Base-by-base conservation (phyloP, 2,797 vertebrate genomes). In the Oreochromis grahami region DNA sequence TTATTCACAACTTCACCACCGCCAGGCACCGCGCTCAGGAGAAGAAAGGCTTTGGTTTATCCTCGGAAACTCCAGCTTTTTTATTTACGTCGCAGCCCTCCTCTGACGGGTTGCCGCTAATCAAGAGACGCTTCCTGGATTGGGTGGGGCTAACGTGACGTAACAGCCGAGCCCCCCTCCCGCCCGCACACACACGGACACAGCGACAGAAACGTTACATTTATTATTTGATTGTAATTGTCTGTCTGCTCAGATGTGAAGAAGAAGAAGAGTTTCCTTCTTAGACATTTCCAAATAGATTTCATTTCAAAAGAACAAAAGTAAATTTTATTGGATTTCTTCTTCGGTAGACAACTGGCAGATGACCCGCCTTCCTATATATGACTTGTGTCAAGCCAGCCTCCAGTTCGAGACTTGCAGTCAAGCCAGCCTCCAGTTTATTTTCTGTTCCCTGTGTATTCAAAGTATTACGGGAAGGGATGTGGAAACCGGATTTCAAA, bases 61-160 rank as follows among this genome's bases (percentile, higher is more conserved):
- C 21, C 38, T 2, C 8, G 17, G 51, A 56, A 84, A 72, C 34
- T 34, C 19, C 6, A 2, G 48, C 10, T 76, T 51, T 7, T 52
- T 52, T 53, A 19, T 77, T 78, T 4, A 43, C 29, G 79, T 63
- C 32, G 74, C 34, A 79, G 56, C 3, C 6, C 76, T 63, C 15
- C 58, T 63, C 13, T 21, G 38, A 24, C 10, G 43, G 14, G 58
- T 14, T 15, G 55, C 63, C 24, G 56, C 72, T 76, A 43, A 50
- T 6, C 26, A 4, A 17, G 11, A 2, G 19, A 5, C 24, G 38
- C 87, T 94, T 95, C 93, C 94, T 12, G 89, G 13, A 17, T 83
- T 77, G 91, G 92, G 93, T 78, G 87, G 78, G 81, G 86, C 80
- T 14, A 74, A 13, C 1, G 5, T 92, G 89, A 93, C 92, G 92